Base-by-base conservation (phyloP, 2,113 vertebrate species). In the Archocentrus centrarchus region DNA sequence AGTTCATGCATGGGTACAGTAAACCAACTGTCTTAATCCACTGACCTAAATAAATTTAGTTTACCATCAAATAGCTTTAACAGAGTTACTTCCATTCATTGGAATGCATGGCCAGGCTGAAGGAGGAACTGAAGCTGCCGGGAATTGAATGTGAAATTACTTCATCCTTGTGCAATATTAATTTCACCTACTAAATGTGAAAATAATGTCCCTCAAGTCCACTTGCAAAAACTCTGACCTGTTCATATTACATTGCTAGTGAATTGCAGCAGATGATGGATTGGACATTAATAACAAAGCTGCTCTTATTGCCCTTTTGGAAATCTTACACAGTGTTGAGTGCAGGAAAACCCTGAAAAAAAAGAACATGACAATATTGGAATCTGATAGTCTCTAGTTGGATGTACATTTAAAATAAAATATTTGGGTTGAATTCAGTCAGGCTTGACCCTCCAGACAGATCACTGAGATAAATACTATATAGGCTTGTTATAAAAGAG, bases 171-270 rank as follows among this genome's bases (percentile, higher is more conserved):
- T 73, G 66, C 66, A 53, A 73, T 32, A 73, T 73, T 73, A 73
- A 73, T 73, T 32, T 53, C 47, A 73, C 47, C 47, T 32, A 53
- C 66, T 73, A 73, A 73, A 73, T 73, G 17, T 73, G 66, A 73
- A 73, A 73, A 73, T 73, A 73, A 73, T 73, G 66, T 73, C 66
- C 47, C 66, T 53, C 47, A 73, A 53, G 66, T 73, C 27, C 66
- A 53, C 66, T 73, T 73, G 66, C 17, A 50, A 0, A 73, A 73
- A 73, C 27, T 53, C 66, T 53, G 32, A 73, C 47, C 66, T 73
- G 47, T 73, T 53, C 66, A 73, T 20, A 73, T 53, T 73, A 73
- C 47, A 53, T 73, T 73, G 66, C 66, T 53, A 0, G 66, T 73
- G 66, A 73, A 73, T 32, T 53, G 47, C 44, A 47, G 53, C 44